Percentiles rank a stretch among this genome's conserved stretches.
phyloP scores from a whole-genome alignment of 2,113 vertebrate species.

The Urocitellus parryii region DNA sequence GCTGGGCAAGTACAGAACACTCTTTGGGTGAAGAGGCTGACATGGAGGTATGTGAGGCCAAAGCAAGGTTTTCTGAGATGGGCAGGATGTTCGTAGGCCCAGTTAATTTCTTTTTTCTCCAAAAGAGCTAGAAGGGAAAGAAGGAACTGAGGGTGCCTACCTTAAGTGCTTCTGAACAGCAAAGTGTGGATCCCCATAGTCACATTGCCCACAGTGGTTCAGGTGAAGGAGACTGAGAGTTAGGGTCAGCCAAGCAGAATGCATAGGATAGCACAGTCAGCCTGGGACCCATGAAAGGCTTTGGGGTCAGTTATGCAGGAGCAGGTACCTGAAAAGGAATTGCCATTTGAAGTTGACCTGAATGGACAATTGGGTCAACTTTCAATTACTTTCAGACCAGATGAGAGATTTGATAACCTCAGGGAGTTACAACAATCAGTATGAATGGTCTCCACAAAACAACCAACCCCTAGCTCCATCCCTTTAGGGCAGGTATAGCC shows the following conservation, averaged over 20 bases:
- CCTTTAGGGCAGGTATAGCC: neutral
- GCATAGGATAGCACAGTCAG: neutral
- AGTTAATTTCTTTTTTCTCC: neutral
- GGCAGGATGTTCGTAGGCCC: neutral
- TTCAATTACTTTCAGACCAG: neutral
- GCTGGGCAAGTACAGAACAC: neutral
- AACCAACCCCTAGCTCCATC: neutral
- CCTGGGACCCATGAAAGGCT: neutral
- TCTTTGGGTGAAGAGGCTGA: neutral
- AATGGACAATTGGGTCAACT: neutral
- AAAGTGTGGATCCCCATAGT: neutral
- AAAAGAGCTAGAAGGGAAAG: slow-evolving; percentile 3
- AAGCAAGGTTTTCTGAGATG: neutral
- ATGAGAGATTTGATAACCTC: neutral
- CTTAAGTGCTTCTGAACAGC: neutral
- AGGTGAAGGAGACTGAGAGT: neutral
- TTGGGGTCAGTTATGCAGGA: neutral
- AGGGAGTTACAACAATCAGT: neutral
- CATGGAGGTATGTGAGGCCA: neutral
- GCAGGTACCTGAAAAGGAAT: neutral
- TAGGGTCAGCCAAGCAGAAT: neutral
- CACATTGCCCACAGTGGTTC: neutral
- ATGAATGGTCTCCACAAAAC: neutral
- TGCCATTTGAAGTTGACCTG: neutral
- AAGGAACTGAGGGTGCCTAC: neutral